Base-by-base conservation (phyloP, 2,113 vertebrate genomes). In the Paedocypris sp. region DNA sequence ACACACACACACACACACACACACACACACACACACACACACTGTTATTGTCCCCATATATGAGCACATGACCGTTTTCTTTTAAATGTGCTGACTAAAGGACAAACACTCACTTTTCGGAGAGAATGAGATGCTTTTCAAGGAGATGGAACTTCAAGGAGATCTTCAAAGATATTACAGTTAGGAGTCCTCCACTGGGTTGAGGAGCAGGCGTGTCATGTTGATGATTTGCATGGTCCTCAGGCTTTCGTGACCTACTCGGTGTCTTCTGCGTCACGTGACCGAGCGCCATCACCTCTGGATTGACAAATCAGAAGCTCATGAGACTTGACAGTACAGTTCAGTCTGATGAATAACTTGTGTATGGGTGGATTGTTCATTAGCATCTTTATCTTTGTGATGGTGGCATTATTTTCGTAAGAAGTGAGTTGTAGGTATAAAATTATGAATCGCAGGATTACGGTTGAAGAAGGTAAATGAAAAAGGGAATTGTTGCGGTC, bases 241-340 rank as follows among this genome's bases (percentile, higher is more conserved):
- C 12, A 38, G 7, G 8, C 22, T 22, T 52, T 7, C 31, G 15
- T 52, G 31, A 36, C 49, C 33, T 13, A 38, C 20, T 53, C 33
- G 38, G 50, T 1, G 19, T 52, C 12, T 8, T 36, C 12, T 15
- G 23, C 20, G 15, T 53, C 33, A 38, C 15, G 38, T 53, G 50
- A 38, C 33, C 3, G 32, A 53, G 9, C 33, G 38, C 15, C 36
- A 8, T 26, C 38, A 53, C 13, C 5, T 38, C 16, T 53, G 33
- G 16, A 26, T 38, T 38, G 33, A 38, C 50, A 53, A 53, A 53
- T 53, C 50, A 26, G 22, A 3, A 53, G 33, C 50, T 38, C 33
- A 38, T 38, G 33, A 53, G 33, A 38, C 3, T 1, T 36, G 33
- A 53, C 50, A 53, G 33, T 38, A 15, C 28, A 13, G 9, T 5